Evolutionary conservation across 2,888 invertebrate genomes (phyloP), one percentile per base, ranked within the genome.

Genomic region (Eulithis testata): DNA sequence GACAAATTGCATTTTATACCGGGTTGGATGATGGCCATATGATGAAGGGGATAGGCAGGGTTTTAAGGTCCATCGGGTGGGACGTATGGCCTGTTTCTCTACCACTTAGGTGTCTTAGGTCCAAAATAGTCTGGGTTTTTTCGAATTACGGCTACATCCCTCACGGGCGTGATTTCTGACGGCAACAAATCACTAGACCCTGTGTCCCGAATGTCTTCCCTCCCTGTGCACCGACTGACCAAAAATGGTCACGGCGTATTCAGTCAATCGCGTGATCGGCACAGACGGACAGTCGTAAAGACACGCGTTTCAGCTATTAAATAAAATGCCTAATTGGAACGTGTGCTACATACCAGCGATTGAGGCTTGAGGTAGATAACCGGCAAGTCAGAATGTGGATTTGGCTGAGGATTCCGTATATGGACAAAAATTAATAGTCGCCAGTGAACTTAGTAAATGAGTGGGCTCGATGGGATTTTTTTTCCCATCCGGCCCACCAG

Each of bases 281-380:
- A 76, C 83, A 84, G 84, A 84, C 85, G 80, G 83, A 85, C 87
- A 80, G 84, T 85, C 84, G 78, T 83, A 86, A 81, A 85, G 86
- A 83, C 86, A 89, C 89, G 90, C 86, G 76, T 85, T 82, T 89
- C 85, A 86, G 84, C 84, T 87, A 88, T 89, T 86, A 86, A 85
- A 88, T 88, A 89, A 88, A 83, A 81, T 37, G 74, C 72, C 79
- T 91, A 91, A 91, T 91, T 90, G 90, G 90, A 86, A 84, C 88
- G 86, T 83, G 88, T 83, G 83, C 86, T 78, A 84, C 81, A 85
- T 76, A 76, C 70, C 69, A 75, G 66, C 72, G 70, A 70, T 70
- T 67, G 70, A 72, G 75, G 31, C 56, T 75, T 80, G 83, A 47
- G 50, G 66, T 60, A 60, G 50, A 49, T 63, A 55, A 59, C 62